Conservation (phyloP, 2,113 vertebrate species). For the Campylorhamphus procurvoides region DNA sequence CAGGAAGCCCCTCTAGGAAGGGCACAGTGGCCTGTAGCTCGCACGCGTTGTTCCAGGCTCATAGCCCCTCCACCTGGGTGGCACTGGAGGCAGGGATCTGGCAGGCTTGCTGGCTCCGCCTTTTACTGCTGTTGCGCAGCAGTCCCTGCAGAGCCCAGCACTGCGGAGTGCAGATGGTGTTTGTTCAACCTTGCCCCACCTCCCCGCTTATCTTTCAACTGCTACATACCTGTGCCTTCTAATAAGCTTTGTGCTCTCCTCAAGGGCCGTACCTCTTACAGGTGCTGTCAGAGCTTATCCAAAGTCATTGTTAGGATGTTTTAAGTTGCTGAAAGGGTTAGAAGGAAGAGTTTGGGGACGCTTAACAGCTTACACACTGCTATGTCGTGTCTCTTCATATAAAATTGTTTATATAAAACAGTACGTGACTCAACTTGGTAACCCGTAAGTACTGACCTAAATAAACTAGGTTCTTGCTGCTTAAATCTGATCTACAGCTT, state of each 20-base stretch:
- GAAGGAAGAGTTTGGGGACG: neutral
- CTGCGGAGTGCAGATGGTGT: slow-evolving; percentile 54
- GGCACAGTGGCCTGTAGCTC: accelerated
- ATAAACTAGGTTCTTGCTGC: neutral
- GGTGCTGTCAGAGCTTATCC: neutral
- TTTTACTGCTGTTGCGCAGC: slow-evolving; percentile 60
- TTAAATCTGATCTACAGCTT: slow-evolving; percentile 5
- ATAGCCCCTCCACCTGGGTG: neutral
- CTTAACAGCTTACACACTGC: neutral
- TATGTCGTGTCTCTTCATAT: neutral
- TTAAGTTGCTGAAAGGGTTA: neutral
- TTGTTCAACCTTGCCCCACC: slow-evolving; percentile 54
- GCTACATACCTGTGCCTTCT: neutral
- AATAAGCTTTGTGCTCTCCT: neutral
- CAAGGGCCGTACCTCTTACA: neutral
- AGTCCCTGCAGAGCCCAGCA: slow-evolving; percentile 46
- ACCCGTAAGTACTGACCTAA: neutral
- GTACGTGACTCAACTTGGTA: neutral
- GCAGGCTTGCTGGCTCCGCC: slow-evolving; percentile 26
- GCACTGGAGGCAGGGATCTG: neutral
- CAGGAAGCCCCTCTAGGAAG: neutral
- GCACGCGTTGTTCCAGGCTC: accelerated
- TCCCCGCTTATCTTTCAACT: slow-evolving; percentile 36
- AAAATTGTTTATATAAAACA: slow-evolving; percentile 2
- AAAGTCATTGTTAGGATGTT: neutral